Conservation (phyloP, 2,888 invertebrate species). For the Junonia oenone region DNA sequence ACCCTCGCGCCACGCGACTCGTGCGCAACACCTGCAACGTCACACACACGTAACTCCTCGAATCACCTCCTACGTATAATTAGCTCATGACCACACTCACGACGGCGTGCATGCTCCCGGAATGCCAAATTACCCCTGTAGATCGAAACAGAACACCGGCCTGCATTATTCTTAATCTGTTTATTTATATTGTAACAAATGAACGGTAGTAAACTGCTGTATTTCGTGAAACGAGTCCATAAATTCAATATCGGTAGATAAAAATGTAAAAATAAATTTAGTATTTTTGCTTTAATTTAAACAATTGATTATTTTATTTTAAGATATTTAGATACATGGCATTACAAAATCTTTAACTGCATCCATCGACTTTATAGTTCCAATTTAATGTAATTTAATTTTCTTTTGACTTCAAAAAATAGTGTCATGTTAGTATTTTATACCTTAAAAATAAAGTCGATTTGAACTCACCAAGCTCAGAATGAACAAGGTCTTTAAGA, state of each 20-base stretch:
- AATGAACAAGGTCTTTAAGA: no score
- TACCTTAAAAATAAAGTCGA: no score
- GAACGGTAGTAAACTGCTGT: conserved; percentile 12
- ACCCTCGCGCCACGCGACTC: conserved; percentile 66
- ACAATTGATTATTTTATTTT: no score
- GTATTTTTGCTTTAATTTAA: no score
- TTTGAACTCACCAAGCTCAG: no score
- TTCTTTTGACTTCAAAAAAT: no score
- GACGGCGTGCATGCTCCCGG: conserved; percentile 11
- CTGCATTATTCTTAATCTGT: conserved; percentile 20
- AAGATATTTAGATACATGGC: no score
- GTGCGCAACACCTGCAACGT: conserved; percentile 56
- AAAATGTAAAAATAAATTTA: no score
- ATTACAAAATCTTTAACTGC: no score
- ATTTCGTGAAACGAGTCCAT: conserved; percentile 15
- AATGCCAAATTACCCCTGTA: conserved; percentile 22
- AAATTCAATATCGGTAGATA: not conserved
- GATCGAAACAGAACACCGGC: conserved; percentile 20
- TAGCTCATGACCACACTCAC: conserved; percentile 27
- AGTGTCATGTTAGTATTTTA: no score
- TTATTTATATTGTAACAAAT: conserved; percentile 24
- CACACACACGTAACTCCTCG: conserved; percentile 17
- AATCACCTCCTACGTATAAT: conserved; percentile 18
- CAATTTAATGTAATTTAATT: no score
- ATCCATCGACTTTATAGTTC: no score